Conservation (phyloP, 2,797 vertebrate genomes). For the Pristis pectinata region DNA sequence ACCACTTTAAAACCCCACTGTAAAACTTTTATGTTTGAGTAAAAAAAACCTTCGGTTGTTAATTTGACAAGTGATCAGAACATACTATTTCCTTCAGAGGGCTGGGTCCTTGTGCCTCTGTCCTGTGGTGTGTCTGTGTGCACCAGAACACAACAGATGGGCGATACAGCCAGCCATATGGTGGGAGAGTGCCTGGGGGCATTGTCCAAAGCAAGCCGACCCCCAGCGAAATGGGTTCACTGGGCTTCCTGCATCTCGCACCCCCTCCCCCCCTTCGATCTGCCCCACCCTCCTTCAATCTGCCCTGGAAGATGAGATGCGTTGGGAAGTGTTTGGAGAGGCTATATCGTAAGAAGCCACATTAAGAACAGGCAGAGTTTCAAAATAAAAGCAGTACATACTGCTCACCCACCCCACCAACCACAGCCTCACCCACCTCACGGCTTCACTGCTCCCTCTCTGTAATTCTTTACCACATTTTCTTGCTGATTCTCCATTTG, state of each 20-base stretch:
- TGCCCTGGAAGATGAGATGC: slow-evolving; percentile 9
- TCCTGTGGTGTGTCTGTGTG: neutral
- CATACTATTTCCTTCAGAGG: neutral
- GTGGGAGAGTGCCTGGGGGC: neutral
- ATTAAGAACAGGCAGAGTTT: neutral
- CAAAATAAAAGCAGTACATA: neutral
- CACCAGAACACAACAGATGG: slow-evolving; percentile 19
- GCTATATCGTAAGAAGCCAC: neutral
- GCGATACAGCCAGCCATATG: slow-evolving; percentile 6
- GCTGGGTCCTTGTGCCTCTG: too few species aligned
- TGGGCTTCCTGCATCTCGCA: neutral
- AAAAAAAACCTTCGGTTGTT: neutral
- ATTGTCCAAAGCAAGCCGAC: neutral
- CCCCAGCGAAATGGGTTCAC: neutral
- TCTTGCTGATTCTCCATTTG: neutral
- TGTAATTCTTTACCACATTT: neutral
- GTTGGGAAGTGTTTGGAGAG: too few species aligned
- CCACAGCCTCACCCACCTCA: too few species aligned
- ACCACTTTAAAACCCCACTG: neutral
- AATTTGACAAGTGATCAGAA: neutral
- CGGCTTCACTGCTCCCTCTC: neutral
- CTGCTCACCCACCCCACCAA: neutral
- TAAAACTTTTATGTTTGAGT: neutral
- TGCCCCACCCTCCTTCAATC: neutral
- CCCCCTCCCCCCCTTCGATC: too few species aligned